Percentiles rank a stretch among this genome's conserved stretches.
These are phyloP conservation scores for Petrocephalus sullivani DNA, from an alignment of 2,797 vertebrate genomes.

Conservation along the genomic window DNA sequence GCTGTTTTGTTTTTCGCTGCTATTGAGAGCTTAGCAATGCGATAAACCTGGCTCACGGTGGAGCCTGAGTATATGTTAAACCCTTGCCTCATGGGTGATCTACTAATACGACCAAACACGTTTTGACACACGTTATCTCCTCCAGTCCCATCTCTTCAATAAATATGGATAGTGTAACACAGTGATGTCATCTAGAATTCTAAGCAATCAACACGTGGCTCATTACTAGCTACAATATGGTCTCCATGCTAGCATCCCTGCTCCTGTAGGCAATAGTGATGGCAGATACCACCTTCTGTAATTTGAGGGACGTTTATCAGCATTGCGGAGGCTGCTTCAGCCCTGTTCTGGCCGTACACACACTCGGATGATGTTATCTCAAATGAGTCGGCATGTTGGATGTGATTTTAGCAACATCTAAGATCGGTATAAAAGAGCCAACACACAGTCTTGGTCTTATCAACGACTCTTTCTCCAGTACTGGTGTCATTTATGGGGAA, in stretches of 20 bases:
- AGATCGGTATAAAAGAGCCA: background rate
- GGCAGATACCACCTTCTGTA: constrained; percentile 32
- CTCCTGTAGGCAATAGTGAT: constrained; percentile 36
- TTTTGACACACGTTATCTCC: background rate
- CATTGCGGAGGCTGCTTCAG: background rate
- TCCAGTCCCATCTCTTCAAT: background rate
- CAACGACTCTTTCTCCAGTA: background rate
- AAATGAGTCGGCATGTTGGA: background rate
- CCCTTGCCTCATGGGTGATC: background rate
- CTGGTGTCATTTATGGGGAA: background rate
- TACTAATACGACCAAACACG: background rate
- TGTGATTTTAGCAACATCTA: background rate
- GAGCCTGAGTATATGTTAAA: background rate
- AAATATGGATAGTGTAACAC: background rate
- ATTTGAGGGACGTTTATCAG: constrained; percentile 43
- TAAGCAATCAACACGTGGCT: background rate
- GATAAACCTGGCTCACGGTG: constrained; percentile 18
- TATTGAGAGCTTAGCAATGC: background rate
- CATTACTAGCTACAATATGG: constrained; percentile 19
- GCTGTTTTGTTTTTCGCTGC: background rate
- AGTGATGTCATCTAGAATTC: background rate
- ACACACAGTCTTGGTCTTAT: background rate
- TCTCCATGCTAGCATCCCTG: background rate
- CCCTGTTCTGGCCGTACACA: background rate
- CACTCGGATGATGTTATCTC: background rate